Base-by-base conservation (phyloP, 1,140 invertebrate genomes). In the Lepidotrigona ventralis region DNA sequence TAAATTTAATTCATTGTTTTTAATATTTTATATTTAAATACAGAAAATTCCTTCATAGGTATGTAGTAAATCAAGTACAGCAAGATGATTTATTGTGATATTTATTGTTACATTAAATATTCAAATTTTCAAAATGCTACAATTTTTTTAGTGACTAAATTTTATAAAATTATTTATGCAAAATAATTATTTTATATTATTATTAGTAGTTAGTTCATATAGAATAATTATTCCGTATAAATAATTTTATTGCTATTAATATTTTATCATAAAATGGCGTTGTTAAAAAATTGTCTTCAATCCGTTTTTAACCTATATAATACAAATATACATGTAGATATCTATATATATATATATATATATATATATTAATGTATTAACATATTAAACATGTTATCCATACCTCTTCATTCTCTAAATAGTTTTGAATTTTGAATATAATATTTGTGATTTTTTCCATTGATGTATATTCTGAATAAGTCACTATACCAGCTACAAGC, bases 401-500 rank as follows among this genome's bases (percentile, higher is more conserved):
- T 66, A 54, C 14, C 1, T 51, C 1, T 33, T 0, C 1, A 0
- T 84, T 6, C 0, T n/a, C 0, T 9, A 29, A 0, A 19, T 54
- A 17, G 0, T 54, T 14, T 19, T 81, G 19, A 51, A 74, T 8
- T 15, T 29, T 12, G 29, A 68, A 17, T n/a, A 81, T 0, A 39
- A 19, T 4, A 53, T 46, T 9, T 63, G 5, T 21, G 46, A 77
- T 0, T 1, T 5, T 46, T 0, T 71, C 6, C 33, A 63, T 33
- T 9, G 19, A 29, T 29, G 0, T 0, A 46, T 53, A 54, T 1
- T 71, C 82, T 2, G 54, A 93, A 70, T 94, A 93, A 12, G 94
- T 93, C 11, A 95, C 79, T 4, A 90, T 63, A 12, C 92, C 89
- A 1, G 92, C 92, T 0, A 90, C 60, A 8, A 93, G 21, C 14